Base-by-base conservation (phyloP, 2,888 invertebrate species). In the Lypha dubia region DNA sequence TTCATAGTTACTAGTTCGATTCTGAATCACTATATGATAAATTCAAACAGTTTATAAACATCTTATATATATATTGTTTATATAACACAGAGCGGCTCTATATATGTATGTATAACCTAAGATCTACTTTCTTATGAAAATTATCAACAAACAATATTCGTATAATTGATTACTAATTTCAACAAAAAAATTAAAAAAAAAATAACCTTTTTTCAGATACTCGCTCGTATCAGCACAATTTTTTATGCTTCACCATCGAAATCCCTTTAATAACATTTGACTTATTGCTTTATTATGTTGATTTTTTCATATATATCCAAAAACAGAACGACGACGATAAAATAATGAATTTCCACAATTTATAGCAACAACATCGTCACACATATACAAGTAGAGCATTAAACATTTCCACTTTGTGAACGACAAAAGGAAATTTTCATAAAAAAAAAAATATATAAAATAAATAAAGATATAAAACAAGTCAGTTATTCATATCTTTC, bases 401-500 rank as follows among this genome's bases (percentile, higher is more conserved):
- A 76, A 63, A 73, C 44, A 32, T 22, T 60, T 7, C 17, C 46
- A 9, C 8, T 46, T 49, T 2, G 3, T 13, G 38, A 32, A 49
- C 17, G 5, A 1, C 17, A 2, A 1, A 44, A 11, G 20, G 11
- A 15, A 44, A 9, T 58, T 35, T 46, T 46, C 3, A 5, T 17
- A 17, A 35, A 7, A 49, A 38, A n/a, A 62, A 17, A n/a, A n/a
- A n/a, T n/a, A n/a, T n/a, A n/a, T 32, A 41, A 41, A 53, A 77
- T 41, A 79, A 79, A 62, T 70, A 58, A 68, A 60, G 22, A 51
- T 20, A 58, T 51, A n/a, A 38, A 73, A 63, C 41, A 49, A 22
- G n/a, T 58, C 7, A 51, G 58, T 71, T 70, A 71, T 65, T 79
- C 63, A 56, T 65, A 79, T 79, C 63, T 56, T 73, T 79, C 79